Conservation (phyloP, 2,888 invertebrate genomes). For the Agriotes lineatus region DNA sequence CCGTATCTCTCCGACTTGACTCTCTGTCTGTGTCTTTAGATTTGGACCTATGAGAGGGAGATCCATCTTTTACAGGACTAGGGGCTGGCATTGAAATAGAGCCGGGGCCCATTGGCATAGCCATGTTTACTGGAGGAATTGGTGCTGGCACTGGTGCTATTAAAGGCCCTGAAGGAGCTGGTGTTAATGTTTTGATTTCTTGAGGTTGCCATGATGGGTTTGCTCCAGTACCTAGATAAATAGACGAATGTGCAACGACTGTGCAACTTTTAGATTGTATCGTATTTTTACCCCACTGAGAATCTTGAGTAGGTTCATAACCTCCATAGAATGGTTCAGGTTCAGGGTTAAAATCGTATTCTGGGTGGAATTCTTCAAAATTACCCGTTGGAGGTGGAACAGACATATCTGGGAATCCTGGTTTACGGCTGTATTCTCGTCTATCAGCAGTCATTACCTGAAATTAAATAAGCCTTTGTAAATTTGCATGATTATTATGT, state of each 20-base stretch:
- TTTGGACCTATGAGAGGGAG: constrained; percentile 31
- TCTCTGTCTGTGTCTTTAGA: constrained; percentile 49
- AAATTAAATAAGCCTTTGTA: constrained; percentile 33
- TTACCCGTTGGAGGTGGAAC: constrained; percentile 71
- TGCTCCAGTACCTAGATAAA: constrained; percentile 31
- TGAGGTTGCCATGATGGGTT: constrained; percentile 70
- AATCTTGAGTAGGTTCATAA: constrained; percentile 81
- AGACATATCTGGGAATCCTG: constrained; percentile 74
- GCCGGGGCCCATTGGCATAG: constrained; percentile 14
- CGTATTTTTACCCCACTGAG: constrained; percentile 79
- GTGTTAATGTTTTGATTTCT: constrained; percentile 79
- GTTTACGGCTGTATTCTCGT: constrained; percentile 83
- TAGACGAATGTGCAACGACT: neutral
- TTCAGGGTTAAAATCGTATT: constrained; percentile 68
- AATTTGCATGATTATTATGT: too few species aligned
- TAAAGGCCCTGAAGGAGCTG: constrained; percentile 61
- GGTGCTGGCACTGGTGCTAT: constrained; percentile 58
- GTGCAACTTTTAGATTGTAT: neutral
- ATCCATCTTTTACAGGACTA: constrained; percentile 25
- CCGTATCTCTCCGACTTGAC: constrained; percentile 47
- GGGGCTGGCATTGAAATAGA: constrained; percentile 25
- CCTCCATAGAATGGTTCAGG: constrained; percentile 71
- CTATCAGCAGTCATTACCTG: constrained; percentile 93
- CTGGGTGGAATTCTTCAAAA: constrained; percentile 65
- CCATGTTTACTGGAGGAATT: constrained; percentile 51